Conservation (phyloP, 2,888 invertebrate species). For the Teinopalpus imperialis region DNA sequence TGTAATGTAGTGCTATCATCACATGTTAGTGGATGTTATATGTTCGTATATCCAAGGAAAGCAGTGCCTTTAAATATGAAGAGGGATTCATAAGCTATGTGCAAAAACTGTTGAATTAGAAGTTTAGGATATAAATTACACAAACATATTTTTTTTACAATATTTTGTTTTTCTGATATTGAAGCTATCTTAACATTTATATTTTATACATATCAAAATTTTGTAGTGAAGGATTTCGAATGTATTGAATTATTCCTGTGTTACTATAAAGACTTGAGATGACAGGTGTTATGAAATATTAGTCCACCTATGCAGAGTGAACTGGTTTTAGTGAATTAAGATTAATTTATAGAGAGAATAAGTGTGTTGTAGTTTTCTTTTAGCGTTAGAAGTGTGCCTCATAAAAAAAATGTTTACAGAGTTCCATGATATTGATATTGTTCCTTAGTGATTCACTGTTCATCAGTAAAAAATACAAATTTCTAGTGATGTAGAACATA, state of each 20-base stretch:
- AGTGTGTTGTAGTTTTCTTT: constrained; percentile 17
- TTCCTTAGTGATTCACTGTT: no score
- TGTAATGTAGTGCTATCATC: constrained; percentile 38
- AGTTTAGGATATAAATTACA: constrained; percentile 2
- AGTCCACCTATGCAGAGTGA: constrained; percentile 29
- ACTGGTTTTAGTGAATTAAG: constrained; percentile 26
- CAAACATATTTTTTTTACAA: constrained; percentile 3
- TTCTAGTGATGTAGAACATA: no score
- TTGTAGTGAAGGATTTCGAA: constrained; percentile 24
- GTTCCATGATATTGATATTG: no score
- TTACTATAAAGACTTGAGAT: constrained; percentile 23
- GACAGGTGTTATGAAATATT: constrained; percentile 27
- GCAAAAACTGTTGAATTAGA: constrained; percentile 36
- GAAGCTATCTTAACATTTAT: constrained; percentile 31
- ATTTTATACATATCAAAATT: constrained; percentile 39
- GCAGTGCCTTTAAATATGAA: constrained; percentile 71
- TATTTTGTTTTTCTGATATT: constrained; percentile 12
- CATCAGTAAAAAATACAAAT: no score
- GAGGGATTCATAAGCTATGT: constrained; percentile 45
- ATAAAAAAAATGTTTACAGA: background rate
- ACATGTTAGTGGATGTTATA: constrained; percentile 35
- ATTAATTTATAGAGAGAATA: constrained; percentile 18
- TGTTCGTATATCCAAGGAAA: constrained; percentile 47
- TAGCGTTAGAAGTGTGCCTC: constrained; percentile 17
- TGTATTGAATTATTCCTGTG: constrained; percentile 12